These are phyloP conservation scores for Callospermophilus lateralis DNA, from an alignment of 2,113 vertebrate species.

Conservation along the genomic window DNA sequence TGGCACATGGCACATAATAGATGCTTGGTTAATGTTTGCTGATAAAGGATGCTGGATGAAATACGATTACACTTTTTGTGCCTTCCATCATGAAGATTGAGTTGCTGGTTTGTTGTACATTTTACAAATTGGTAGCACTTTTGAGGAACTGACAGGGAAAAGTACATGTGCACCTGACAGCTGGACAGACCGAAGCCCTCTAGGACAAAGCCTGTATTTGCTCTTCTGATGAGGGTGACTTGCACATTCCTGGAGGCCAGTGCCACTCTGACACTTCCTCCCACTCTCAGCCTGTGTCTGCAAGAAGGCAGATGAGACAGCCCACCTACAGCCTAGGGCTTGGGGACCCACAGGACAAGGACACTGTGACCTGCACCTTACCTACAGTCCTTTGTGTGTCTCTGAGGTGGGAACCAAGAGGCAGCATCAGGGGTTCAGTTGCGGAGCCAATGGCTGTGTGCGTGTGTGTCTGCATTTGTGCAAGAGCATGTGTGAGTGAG, in stretches of 20 bases:
- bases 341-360: neutral
- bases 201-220: neutral
- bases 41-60: neutral
- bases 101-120: neutral
- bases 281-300: neutral
- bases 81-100: neutral
- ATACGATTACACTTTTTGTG: neutral
- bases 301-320: too few species aligned
- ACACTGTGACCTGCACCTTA: neutral
- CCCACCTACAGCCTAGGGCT: neutral
- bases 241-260: neutral
- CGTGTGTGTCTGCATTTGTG: too few species aligned
- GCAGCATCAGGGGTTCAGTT: neutral
- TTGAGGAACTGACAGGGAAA: neutral
- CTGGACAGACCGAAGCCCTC: neutral
- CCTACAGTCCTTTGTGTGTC: neutral
- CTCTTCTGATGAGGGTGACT: neutral
- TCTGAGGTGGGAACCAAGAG: neutral
- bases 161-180: neutral
- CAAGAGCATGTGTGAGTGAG: too few species aligned
- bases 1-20: fast-evolving
- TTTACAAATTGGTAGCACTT: neutral
- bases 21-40: neutral
- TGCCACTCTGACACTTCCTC: neutral
- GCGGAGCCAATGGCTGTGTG: neutral